Conservation (phyloP, 2,797 vertebrate species). For the Crocidura indochinensis region DNA sequence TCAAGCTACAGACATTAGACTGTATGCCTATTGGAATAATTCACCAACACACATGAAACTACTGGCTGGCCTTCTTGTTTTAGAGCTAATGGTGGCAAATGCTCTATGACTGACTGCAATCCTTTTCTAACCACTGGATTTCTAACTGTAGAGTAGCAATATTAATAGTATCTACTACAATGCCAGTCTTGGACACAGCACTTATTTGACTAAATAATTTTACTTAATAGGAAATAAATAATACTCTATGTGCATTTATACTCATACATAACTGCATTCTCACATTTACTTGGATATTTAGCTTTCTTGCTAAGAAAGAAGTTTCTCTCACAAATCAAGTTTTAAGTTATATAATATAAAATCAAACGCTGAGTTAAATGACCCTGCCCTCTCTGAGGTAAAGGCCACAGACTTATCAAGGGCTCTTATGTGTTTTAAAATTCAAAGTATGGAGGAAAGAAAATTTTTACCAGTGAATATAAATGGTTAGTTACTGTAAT, state of each 20-base stretch:
- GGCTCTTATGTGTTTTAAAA: neutral
- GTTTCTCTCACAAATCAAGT: conserved; percentile 40
- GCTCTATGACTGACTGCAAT: neutral
- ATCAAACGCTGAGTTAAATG: neutral
- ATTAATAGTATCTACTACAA: neutral
- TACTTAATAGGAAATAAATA: neutral
- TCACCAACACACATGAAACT: neutral
- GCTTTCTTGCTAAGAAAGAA: conserved; percentile 44
- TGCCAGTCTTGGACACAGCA: neutral
- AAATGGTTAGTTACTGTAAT: conserved; percentile 1
- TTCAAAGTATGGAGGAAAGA: neutral
- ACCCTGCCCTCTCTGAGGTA: neutral
- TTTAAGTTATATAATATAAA: neutral
- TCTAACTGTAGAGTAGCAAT: neutral
- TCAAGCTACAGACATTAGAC: too few species aligned
- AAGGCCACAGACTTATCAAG: neutral
- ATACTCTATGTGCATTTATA: neutral
- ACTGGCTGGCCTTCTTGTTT: neutral
- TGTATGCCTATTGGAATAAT: neutral
- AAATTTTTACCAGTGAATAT: neutral
- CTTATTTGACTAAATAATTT: conserved; percentile 1
- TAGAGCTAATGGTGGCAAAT: conserved; percentile 35
- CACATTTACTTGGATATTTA: neutral
- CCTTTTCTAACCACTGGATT: neutral
- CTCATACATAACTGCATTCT: too few species aligned